Conservation (phyloP, 2,113 vertebrate genomes). For the Thunnus thynnus region DNA sequence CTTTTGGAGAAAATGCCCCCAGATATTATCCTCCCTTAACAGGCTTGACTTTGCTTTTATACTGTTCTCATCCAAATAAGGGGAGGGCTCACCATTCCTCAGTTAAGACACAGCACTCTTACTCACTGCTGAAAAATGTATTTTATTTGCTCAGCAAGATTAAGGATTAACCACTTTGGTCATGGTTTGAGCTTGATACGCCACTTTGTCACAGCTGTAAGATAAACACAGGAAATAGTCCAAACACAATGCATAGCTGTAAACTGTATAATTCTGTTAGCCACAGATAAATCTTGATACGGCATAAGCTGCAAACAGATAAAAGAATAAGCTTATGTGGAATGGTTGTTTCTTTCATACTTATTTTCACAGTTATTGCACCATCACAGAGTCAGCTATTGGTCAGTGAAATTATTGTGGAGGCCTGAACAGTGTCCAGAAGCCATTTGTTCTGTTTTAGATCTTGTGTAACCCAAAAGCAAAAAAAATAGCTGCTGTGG, state of each 20-base stretch:
- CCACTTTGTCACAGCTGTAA: slow-evolving; percentile 44
- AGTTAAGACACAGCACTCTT: slow-evolving; percentile 2
- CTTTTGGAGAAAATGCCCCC: neutral
- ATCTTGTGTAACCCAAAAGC: slow-evolving; percentile 41
- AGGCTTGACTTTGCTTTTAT: slow-evolving; percentile 36
- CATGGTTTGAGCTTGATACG: neutral
- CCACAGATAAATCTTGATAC: slow-evolving; percentile 14
- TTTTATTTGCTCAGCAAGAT: slow-evolving; percentile 53
- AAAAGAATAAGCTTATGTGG: slow-evolving; percentile 21
- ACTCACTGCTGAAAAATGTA: slow-evolving; percentile 50
- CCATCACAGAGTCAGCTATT: slow-evolving; percentile 2
- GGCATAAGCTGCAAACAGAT: slow-evolving; percentile 5
- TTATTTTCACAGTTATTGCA: slow-evolving; percentile 13
- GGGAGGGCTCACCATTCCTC: slow-evolving; percentile 1
- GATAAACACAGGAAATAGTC: slow-evolving; percentile 50
- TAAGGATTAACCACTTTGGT: slow-evolving; percentile 19
- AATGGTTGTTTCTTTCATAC: slow-evolving; percentile 9
- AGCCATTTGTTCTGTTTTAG: slow-evolving; percentile 1
- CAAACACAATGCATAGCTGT: slow-evolving; percentile 16
- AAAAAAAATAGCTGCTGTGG: slow-evolving; percentile 42
- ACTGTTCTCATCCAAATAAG: neutral
- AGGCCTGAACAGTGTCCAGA: neutral
- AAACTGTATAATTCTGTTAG: slow-evolving; percentile 19
- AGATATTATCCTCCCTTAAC: neutral
- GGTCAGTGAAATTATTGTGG: slow-evolving; percentile 11